Conservation (phyloP, 1,140 invertebrate species). For the Micrasema minimum region DNA sequence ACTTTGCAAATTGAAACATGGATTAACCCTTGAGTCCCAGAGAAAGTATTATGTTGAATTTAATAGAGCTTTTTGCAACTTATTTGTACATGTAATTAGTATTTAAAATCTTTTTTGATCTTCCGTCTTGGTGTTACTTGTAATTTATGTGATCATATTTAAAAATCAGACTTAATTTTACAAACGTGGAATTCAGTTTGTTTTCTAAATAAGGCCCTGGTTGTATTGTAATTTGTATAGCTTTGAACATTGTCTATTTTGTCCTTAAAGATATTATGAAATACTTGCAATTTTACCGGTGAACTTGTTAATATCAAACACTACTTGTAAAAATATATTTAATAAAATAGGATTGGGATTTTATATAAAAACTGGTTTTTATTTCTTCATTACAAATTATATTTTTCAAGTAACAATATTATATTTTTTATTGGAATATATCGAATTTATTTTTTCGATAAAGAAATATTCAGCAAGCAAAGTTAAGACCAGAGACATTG, state of each 20-base stretch:
- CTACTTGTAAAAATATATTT: constrained; percentile 39
- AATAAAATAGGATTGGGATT: constrained; percentile 39
- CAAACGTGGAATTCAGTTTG: no score
- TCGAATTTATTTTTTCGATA: no score
- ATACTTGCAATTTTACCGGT: constrained; percentile 21
- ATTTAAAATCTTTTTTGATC: constrained; percentile 24
- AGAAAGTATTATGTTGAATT: no score
- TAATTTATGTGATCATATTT: background rate
- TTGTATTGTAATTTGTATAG: constrained; percentile 32
- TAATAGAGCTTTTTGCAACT: no score
- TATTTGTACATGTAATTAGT: constrained; percentile 21
- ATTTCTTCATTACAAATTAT: no score
- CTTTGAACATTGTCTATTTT: background rate
- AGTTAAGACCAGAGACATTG: no score
- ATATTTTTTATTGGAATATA: no score
- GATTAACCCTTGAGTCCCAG: no score
- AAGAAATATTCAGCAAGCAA: no score
- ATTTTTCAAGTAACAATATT: no score
- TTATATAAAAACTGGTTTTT: constrained; percentile 24
- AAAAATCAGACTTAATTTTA: no score
- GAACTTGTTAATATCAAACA: constrained; percentile 36
- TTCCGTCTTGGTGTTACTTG: constrained; percentile 23
- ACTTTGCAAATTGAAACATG: no score
- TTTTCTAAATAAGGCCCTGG: background rate
- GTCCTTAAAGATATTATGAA: constrained; percentile 7